Evolutionary conservation across 2,113 vertebrate genomes (phyloP), one percentile per base, ranked within the genome.

Genomic region (Columbina picui): DNA sequence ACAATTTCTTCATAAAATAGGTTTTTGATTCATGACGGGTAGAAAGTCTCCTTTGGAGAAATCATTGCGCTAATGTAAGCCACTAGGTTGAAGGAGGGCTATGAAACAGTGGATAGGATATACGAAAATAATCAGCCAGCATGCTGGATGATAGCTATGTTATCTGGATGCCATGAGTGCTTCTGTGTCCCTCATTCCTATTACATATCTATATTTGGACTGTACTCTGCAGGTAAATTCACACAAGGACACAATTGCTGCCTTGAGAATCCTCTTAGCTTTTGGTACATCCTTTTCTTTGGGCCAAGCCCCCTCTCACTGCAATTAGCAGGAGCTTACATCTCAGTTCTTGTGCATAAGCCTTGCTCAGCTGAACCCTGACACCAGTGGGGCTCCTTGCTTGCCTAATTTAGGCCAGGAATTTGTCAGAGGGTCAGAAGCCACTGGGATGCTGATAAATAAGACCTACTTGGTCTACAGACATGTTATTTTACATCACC

Each of bases 31-130:
- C 52, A 19, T 0, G 0, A 30, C 30, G 15, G 7, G 43, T 59
- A 14, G 47, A 50, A 88, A 86, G 34, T 6, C 21, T 86, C 38
- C 47, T 89, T 86, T 26, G 65, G 83, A 93, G 90, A 88, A 86
- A 71, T 5, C 0, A 0, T 10, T 61, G 41, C 1, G 2, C 56
- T 80, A 19, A 71, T 21, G 12, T 57, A 56, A 56, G 39, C 49
- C 2, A 4, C 7, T 20, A 39, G 10, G 29, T 63, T 23, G 47
- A 70, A 93, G 41, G 5, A 64, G 32, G 30, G 41, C 38, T 94
- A 25, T n/a, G 36, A 73, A 21, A 39, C 41, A 57, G 59, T 0
- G 0, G 61, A 7, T 10, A 60, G 25, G 63, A 21, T 50, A 38
- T 25, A 57, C n/a, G 34, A 70, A 74, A 61, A 67, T 8, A 29